Evolutionary conservation across 2,888 invertebrate species (phyloP).

Genomic region (Protodeltote pygarga): DNA sequence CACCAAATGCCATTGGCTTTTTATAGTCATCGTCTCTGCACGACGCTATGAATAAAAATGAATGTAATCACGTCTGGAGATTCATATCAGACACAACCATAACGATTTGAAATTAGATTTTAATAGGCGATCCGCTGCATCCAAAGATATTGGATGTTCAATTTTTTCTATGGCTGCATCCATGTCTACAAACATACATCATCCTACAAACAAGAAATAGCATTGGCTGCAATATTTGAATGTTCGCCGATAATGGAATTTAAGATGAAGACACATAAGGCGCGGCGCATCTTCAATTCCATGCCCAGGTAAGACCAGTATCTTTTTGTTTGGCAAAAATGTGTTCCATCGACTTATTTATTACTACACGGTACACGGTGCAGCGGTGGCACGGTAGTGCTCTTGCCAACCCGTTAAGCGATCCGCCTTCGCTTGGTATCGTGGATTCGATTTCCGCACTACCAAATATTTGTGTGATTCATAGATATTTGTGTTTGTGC

Average conservation of each 20-base stretch:
- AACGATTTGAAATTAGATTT: conserved; percentile 55
- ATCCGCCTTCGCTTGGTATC: too few species aligned
- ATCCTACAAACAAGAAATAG: conserved; percentile 30
- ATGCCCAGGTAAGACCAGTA: conserved; percentile 18
- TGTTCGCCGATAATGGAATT: conserved; percentile 42
- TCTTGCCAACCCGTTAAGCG: too few species aligned
- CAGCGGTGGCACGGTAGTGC: too few species aligned
- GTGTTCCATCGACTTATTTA: too few species aligned
- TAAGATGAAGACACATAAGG: conserved; percentile 35
- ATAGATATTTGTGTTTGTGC: too few species aligned
- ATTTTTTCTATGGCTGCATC: too few species aligned
- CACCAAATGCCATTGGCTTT: conserved; percentile 58
- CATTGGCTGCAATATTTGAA: conserved; percentile 26
- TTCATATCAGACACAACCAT: conserved; percentile 59
- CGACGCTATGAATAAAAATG: conserved; percentile 65
- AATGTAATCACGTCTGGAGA: conserved; percentile 66
- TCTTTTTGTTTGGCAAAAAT: conserved; percentile 16
- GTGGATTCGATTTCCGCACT: too few species aligned
- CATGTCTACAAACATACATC: conserved; percentile 24
- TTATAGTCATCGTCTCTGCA: conserved; percentile 54
- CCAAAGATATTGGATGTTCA: too few species aligned
- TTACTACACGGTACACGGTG: too few species aligned
- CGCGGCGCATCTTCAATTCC: conserved; percentile 19
- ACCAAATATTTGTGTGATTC: too few species aligned
- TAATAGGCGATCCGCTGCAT: conserved; percentile 50